Evolutionary conservation across 2,113 vertebrate species (phyloP), one percentile per base, ranked within the genome.

Genomic region (Myotis yumanensis): DNA sequence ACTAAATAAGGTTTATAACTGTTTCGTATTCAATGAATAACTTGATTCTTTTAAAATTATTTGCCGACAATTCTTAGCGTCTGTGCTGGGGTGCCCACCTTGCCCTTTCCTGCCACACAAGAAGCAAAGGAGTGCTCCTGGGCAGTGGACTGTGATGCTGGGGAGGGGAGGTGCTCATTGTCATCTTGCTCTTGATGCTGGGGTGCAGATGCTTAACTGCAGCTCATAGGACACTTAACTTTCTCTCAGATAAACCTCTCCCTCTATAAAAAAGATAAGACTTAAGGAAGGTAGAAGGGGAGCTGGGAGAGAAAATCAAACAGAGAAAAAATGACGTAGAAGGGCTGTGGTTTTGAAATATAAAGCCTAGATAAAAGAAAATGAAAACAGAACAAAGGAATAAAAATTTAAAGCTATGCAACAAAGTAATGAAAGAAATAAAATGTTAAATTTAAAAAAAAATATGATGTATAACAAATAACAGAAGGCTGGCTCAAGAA

Each of bases 1-100:
- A 90, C 48, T 86, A 85, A 93, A 66, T 54, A 90, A 90, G 71
- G n/a, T n/a, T 66, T 69, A n/a, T 17, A 86, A 30, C 52, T 3
- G 7, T 22, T 90, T 86, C 46, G 48, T 32, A 90, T 68, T 82
- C 52, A 32, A 12, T n/a, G 75, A 80, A 28, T 86, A 57, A 82
- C 28, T 32, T 68, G 30, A 81, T 46, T 95, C 93, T 71, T 88
- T 90, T 88, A 59, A 23, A 77, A 85, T 57, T 57, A 54, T 35
- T 90, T 92, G n/a, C 64, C 51, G 68, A n/a, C 8, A 28, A 7
- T 89, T 9, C 71, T 64, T n/a, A 46, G 30, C 18, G 40, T 69
- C 43, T 83, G 68, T 22, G 37, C 17, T 28, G 30, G 22, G 1
- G 1, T n/a, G 35, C 15, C 51, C 10, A 37, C 1, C n/a, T 23